Evolutionary conservation across 1,140 invertebrate genomes (phyloP).

Genomic region (Apis laboriosa): DNA sequence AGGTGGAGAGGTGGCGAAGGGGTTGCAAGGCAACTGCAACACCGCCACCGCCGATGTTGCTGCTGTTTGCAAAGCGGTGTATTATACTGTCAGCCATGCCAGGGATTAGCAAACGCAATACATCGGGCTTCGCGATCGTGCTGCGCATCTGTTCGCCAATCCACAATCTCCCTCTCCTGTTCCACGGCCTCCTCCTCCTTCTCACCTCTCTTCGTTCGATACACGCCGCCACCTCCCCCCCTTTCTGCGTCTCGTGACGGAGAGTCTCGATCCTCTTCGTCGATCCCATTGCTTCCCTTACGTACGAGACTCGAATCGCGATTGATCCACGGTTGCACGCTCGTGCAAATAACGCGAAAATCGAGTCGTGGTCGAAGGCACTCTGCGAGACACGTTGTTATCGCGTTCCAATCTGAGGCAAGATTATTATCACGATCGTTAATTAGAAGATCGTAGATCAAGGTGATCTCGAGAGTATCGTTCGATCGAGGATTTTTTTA

Average conservation of each 20-base stretch:
- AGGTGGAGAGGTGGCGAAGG: conserved; percentile 49
- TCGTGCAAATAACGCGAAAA: conserved; percentile 76
- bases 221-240: not conserved
- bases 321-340: conserved; percentile 71
- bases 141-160: conserved; percentile 78
- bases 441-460: conserved; percentile 10
- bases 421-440: conserved; percentile 26
- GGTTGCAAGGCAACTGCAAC: conserved; percentile 55
- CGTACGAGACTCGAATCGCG: conserved; percentile 76
- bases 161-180: conserved; percentile 25
- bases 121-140: conserved; percentile 77
- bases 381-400: too few species aligned
- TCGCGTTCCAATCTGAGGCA: not conserved
- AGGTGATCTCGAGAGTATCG: not conserved
- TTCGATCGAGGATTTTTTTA: too few species aligned
- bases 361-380: not conserved
- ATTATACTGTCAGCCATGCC: conserved; percentile 79
- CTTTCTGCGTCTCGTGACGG: conserved; percentile 1
- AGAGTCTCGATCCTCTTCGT: not conserved
- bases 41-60: conserved; percentile 62
- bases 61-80: conserved; percentile 79
- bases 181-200: not conserved
- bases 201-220: conserved; percentile 25
- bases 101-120: conserved; percentile 80
- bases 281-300: conserved; percentile 36